These are phyloP conservation scores for Amblyornis subalaris DNA, from an alignment of 2,113 vertebrate genomes.

Conservation along the genomic window DNA sequence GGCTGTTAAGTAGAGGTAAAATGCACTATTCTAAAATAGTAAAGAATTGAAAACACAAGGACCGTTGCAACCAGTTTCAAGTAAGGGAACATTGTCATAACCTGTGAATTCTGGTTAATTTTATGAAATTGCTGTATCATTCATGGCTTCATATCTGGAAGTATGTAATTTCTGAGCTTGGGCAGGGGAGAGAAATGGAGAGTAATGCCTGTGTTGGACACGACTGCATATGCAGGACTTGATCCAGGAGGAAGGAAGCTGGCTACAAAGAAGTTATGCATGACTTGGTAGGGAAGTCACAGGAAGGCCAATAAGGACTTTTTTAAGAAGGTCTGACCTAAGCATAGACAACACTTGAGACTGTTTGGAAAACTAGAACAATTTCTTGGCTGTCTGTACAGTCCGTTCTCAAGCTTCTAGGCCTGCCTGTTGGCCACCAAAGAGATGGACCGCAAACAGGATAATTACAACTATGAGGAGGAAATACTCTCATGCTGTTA, in stretches of 20 bases:
- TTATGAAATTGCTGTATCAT: neutral
- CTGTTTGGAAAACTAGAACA: neutral
- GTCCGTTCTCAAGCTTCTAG: neutral
- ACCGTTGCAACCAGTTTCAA: neutral
- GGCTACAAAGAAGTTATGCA: neutral
- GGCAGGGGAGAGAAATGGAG: neutral
- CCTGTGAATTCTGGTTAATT: neutral
- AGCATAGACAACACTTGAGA: neutral
- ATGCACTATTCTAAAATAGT: neutral
- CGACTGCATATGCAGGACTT: neutral
- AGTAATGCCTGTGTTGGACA: neutral
- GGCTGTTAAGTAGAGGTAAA: neutral
- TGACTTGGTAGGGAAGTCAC: neutral
- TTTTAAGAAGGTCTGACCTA: neutral
- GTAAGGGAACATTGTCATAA: neutral
- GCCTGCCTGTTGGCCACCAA: neutral
- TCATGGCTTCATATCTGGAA: neutral
- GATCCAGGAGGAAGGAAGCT: neutral
- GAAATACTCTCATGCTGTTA: neutral
- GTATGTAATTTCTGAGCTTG: neutral
- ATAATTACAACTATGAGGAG: neutral
- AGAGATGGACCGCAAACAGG: fast-evolving
- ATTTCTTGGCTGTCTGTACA: neutral
- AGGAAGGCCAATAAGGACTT: neutral
- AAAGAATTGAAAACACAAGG: neutral